phyloP scores from a whole-genome alignment of 1,140 invertebrate species.

The Pygmarrhopalites habei region DNA sequence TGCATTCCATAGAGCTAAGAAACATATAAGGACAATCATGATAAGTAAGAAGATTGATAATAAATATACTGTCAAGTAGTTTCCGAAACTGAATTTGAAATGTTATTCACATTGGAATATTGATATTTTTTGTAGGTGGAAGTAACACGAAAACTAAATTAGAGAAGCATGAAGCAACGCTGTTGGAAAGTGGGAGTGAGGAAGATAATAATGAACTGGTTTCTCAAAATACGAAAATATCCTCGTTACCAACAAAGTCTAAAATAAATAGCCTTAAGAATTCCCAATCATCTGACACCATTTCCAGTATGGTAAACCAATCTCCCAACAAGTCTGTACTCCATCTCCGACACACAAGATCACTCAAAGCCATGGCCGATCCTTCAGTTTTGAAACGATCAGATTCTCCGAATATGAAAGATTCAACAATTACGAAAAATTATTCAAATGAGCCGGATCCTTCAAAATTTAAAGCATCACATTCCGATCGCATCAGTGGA shows the following conservation, averaged over 20 bases:
- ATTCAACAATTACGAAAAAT: no score
- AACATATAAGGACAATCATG: slow-evolving; percentile 43
- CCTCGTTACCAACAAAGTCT: no score
- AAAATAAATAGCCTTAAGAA: no score
- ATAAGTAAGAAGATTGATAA: slow-evolving; percentile 40
- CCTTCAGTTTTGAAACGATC: not conserved
- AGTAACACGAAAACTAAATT: slow-evolving; percentile 37
- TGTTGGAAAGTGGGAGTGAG: slow-evolving; percentile 34
- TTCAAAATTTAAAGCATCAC: no score
- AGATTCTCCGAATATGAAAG: not conserved
- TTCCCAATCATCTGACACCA: no score
- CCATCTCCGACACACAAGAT: slow-evolving; percentile 10
- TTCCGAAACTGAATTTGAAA: not conserved
- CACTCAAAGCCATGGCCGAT: not conserved
- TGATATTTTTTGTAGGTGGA: slow-evolving; percentile 37
- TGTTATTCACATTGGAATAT: no score
- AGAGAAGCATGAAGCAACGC: slow-evolving; percentile 35
- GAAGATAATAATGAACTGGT: slow-evolving; percentile 23
- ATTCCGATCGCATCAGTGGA: no score
- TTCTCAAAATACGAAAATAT: not conserved
- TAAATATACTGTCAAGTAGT: not conserved
- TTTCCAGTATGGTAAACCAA: no score
- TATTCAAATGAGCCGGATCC: no score
- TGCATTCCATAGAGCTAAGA: slow-evolving; percentile 44
- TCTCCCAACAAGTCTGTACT: not conserved